A percentile compares a stretch with the other conserved stretches of the same genome.
Evolutionary conservation across 30 jellyfish, hydroid and myxozoan species (phyloP).

Genomic region (Aurelia aurita complex sp. Pacific): DNA sequence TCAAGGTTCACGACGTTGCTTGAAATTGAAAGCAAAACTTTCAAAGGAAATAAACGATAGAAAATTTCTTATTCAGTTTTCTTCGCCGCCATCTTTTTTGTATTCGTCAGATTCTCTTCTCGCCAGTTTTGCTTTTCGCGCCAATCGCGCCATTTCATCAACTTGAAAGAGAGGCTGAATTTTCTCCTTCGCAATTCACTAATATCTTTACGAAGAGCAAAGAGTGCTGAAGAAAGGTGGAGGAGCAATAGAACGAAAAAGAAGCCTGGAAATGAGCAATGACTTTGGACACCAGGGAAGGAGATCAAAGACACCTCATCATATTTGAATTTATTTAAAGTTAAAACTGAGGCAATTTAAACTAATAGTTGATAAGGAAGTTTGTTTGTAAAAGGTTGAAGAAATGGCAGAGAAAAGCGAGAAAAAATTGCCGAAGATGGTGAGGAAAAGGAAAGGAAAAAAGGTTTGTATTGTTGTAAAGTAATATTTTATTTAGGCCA

Average conservation of each 20-base stretch:
- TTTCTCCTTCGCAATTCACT: no score
- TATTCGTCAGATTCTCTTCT: slow-evolving; percentile 3
- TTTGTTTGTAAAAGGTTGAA: background rate
- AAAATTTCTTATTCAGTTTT: background rate
- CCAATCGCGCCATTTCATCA: background rate
- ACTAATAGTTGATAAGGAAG: background rate
- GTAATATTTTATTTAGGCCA: no score
- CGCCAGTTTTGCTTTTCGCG: slow-evolving; percentile 16
- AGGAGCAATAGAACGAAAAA: no score
- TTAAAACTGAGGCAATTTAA: no score
- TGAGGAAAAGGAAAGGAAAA: slow-evolving; percentile 29
- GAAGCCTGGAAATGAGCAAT: slow-evolving; percentile 11
- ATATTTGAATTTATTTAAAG: background rate
- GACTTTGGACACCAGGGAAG: no score
- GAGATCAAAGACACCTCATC: slow-evolving; percentile 11
- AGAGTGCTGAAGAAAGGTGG: no score
- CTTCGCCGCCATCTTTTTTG: background rate
- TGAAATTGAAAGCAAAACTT: background rate
- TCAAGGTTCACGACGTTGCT: background rate
- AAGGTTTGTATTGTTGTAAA: background rate
- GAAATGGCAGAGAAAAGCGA: slow-evolving; percentile 46
- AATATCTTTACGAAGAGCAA: no score
- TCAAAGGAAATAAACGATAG: background rate
- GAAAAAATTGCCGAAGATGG: slow-evolving; percentile 18
- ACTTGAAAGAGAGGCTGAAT: slow-evolving; percentile 4